Evolutionary conservation across 2,888 invertebrate genomes (phyloP).

Genomic region (Nomada fucata): DNA sequence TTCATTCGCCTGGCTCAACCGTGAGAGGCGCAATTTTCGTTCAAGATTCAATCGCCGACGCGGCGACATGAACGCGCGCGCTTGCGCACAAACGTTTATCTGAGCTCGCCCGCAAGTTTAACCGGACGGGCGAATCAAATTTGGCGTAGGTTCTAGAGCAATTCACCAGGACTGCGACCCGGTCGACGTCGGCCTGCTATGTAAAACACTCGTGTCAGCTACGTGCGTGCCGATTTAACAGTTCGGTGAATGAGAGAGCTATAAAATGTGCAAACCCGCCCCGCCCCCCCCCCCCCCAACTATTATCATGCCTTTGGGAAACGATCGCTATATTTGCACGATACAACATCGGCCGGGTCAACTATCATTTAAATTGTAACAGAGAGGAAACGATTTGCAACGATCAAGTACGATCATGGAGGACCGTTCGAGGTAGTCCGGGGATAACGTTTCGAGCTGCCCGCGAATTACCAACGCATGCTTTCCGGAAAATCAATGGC

Average conservation of each 20-base stretch:
- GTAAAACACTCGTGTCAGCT: constrained; percentile 18
- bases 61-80: too few relatives aligned
- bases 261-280: too few relatives aligned
- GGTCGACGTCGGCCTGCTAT: constrained; percentile 32
- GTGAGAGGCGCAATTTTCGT: too few relatives aligned
- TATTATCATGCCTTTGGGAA: not conserved
- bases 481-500: not conserved
- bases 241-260: not conserved
- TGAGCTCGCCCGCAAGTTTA: not conserved
- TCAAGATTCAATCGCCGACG: too few relatives aligned
- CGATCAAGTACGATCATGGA: not conserved
- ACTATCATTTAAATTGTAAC: not conserved
- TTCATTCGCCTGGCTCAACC: too few relatives aligned
- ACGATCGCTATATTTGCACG: not conserved
- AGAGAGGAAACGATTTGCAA: not conserved
- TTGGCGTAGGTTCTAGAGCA: constrained; percentile 9
- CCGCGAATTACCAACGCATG: constrained; percentile 2
- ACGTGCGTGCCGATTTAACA: constrained; percentile 31
- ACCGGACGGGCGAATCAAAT: constrained; percentile 2
- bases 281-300: too few relatives aligned
- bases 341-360: not conserved
- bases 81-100: constrained; percentile 6
- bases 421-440: constrained; percentile 32
- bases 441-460: constrained; percentile 5
- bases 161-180: not conserved